Base-by-base conservation (phyloP, 2,888 invertebrate species). In the Catocala sponsa region DNA sequence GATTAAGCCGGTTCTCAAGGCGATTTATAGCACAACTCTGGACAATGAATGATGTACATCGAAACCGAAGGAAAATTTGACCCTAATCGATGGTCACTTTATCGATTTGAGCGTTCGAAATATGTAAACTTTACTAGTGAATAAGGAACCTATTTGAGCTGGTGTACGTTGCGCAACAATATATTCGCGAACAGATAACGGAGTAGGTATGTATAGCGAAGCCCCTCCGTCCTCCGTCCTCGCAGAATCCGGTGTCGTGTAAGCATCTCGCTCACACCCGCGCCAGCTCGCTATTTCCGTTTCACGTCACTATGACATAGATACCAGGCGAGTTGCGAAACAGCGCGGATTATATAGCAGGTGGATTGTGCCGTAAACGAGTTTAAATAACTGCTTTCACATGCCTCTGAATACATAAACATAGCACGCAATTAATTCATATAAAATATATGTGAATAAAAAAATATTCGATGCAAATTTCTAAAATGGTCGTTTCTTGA, bases 311-410 rank as follows among this genome's bases (percentile, higher is more conserved):
- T 83, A 81, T 94, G 94, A 93, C 94, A 94, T 91, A 94, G 90
- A 93, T 94, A 92, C 91, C 87, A 86, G 83, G 82, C 63, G 79
- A 84, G 88, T 94, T 94, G 94, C 93, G 94, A 94, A 94, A 94
- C 90, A 91, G 78, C 92, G 93, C 94, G 91, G 94, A 94, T 94
- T 94, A 94, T 91, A 92, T 91, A 91, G 92, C 94, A 94, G 92
- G 94, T 94, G 93, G 91, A 91, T 93, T 91, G 91, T 89, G 88
- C 88, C 84, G 88, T 86, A 90, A 94, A 94, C 92, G 85, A 89
- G 92, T 94, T 94, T 89, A 91, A 91, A 89, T 91, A 91, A 90
- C 91, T 90, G 92, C 92, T 94, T 93, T 93, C 92, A 93, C 92
- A 88, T 90, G 82, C 80, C 81, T 82, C 72, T 79, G 85, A 83